Conservation (phyloP, 1,140 invertebrate species). For the Sarcophaga peregrina region DNA sequence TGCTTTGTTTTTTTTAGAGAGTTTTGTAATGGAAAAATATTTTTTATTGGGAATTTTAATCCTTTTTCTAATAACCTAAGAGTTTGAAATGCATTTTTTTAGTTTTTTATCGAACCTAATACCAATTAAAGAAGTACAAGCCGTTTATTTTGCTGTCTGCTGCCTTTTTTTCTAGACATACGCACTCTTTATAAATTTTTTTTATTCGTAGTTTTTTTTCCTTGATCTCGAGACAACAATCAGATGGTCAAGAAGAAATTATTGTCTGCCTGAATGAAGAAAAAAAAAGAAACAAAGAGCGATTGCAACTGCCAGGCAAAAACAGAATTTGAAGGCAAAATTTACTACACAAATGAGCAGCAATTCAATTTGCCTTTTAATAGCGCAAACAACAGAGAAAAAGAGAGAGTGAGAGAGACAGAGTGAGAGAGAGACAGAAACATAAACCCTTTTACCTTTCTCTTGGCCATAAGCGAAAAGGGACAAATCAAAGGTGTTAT, state of each 20-base stretch:
- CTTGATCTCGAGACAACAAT: slow-evolving; percentile 34
- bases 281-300: not conserved
- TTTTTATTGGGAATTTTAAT: too few relatives aligned
- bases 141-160: too few relatives aligned
- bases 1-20: too few relatives aligned
- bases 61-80: too few relatives aligned
- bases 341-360: not conserved
- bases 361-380: slow-evolving; percentile 27
- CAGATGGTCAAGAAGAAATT: slow-evolving; percentile 20
- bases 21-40: too few relatives aligned
- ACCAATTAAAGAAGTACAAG: too few relatives aligned
- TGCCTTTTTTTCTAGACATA: too few relatives aligned
- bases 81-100: too few relatives aligned
- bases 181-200: too few relatives aligned
- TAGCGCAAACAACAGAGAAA: not conserved
- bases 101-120: too few relatives aligned
- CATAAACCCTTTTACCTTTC: not conserved
- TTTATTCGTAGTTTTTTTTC: too few relatives aligned
- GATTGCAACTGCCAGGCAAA: slow-evolving; percentile 23
- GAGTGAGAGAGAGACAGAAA: not conserved
- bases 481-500: slow-evolving; percentile 42
- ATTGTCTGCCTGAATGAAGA: not conserved
- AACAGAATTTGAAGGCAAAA: not conserved
- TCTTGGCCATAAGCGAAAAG: not conserved
- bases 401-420: too few relatives aligned